phyloP scores from a whole-genome alignment of 2,888 invertebrate species.

The Macrosoma leucophasiata region DNA sequence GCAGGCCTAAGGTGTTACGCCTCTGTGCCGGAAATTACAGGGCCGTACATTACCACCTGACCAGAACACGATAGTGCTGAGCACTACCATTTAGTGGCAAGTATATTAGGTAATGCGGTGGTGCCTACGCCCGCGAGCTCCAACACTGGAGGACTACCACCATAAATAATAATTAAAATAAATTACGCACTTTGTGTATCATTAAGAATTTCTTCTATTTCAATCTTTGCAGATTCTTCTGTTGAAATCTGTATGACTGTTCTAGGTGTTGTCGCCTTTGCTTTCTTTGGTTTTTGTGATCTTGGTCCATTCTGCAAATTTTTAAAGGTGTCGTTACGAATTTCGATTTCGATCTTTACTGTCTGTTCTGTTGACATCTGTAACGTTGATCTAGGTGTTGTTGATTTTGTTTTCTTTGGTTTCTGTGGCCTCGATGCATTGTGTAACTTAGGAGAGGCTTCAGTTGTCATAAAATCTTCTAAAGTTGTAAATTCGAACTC shows the following conservation, averaged over 20 bases:
- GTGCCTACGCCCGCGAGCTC: too few relatives aligned
- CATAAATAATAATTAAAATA: too few relatives aligned
- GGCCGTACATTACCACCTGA: too few relatives aligned
- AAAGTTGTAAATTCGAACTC: conserved; percentile 43
- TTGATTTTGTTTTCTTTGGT: conserved; percentile 23
- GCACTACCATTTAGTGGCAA: too few relatives aligned
- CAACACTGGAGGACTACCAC: too few relatives aligned
- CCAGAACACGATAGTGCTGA: too few relatives aligned
- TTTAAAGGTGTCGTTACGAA: conserved; percentile 80
- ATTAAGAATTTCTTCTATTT: conserved; percentile 80
- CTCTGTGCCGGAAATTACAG: too few relatives aligned
- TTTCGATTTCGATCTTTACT: conserved; percentile 79
- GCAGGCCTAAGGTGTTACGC: too few relatives aligned
- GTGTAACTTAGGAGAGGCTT: conserved; percentile 32
- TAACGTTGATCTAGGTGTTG: conserved; percentile 25
- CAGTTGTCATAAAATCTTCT: conserved; percentile 46
- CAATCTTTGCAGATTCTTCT: conserved; percentile 73
- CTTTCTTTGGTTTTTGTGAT: conserved; percentile 27
- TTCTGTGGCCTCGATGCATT: too few relatives aligned
- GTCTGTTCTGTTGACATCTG: conserved; percentile 50
- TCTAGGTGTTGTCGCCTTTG: conserved; percentile 28
- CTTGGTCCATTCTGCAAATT: too few relatives aligned
- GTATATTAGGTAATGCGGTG: too few relatives aligned
- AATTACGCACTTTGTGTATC: conserved; percentile 68
- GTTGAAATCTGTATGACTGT: conserved; percentile 33